Conservation (phyloP, 2,888 invertebrate species). For the Diadromus collaris region DNA sequence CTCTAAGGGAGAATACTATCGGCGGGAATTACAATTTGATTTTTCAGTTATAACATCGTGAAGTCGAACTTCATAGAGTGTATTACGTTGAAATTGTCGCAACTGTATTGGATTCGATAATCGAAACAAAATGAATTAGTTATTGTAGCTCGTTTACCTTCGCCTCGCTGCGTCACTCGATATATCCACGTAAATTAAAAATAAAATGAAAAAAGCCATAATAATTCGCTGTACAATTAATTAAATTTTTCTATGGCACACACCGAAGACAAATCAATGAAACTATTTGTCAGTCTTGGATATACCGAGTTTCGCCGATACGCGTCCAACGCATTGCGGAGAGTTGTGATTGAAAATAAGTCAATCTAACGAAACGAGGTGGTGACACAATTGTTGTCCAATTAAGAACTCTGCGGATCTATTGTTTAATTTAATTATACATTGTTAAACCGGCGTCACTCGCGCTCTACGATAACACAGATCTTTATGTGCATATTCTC, state of each 20-base stretch:
- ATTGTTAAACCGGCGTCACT: slow-evolving; percentile 56
- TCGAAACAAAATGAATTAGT: slow-evolving; percentile 28
- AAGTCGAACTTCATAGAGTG: slow-evolving; percentile 32
- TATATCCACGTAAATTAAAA: slow-evolving; percentile 37
- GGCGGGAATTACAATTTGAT: slow-evolving; percentile 41
- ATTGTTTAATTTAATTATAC: slow-evolving; percentile 38
- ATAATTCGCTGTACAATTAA: background rate
- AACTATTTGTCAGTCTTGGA: slow-evolving; percentile 33
- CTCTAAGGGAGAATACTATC: slow-evolving; percentile 34
- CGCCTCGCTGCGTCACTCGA: slow-evolving; percentile 22
- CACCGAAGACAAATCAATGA: background rate
- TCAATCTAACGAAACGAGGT: slow-evolving; percentile 22
- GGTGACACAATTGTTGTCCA: slow-evolving; percentile 22
- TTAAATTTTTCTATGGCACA: slow-evolving; percentile 19
- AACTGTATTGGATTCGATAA: slow-evolving; percentile 24
- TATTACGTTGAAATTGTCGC: slow-evolving; percentile 31
- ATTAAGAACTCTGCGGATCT: slow-evolving; percentile 32
- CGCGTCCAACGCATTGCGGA: slow-evolving; percentile 25
- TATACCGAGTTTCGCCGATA: slow-evolving; percentile 39
- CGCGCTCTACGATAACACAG: slow-evolving; percentile 18
- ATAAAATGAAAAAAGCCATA: background rate
- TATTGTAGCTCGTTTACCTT: slow-evolving; percentile 18
- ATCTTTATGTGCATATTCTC: background rate
- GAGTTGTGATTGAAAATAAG: slow-evolving; percentile 27
- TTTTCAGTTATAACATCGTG: slow-evolving; percentile 43